These are phyloP conservation scores for Aphis gossypii DNA, from an alignment of 1,140 invertebrate genomes.

Conservation along the genomic window DNA sequence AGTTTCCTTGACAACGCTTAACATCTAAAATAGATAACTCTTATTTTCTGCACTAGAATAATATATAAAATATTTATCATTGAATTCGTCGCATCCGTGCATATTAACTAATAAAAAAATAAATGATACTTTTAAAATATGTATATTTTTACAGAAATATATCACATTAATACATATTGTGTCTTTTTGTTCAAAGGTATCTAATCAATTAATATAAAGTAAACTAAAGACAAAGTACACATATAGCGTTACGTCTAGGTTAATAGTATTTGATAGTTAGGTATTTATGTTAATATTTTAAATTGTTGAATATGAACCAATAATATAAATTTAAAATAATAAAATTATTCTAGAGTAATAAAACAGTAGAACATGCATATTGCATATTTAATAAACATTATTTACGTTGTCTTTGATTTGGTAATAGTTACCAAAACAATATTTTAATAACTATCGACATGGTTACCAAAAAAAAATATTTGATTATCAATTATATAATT, in stretches of 20 bases:
- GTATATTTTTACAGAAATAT: neutral
- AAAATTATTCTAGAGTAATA: no score
- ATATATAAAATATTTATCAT: slow-evolving; percentile 1
- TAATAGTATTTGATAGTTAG: neutral
- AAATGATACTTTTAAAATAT: neutral
- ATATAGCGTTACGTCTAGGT: neutral
- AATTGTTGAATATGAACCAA: no score
- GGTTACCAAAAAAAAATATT: no score
- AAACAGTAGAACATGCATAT: no score
- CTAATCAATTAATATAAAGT: neutral
- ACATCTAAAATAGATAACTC: neutral
- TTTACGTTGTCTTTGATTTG: no score
- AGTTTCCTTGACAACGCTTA: neutral
- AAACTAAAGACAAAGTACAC: neutral
- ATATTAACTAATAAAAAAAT: neutral
- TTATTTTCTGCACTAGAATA: neutral
- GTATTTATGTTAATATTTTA: neutral
- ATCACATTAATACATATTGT: neutral
- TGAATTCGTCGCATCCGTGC: neutral
- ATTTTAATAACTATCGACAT: no score
- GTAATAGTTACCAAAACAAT: no score
- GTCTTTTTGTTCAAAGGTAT: neutral
- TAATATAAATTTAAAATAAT: no score
- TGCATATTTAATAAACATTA: no score
- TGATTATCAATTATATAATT: no score